phyloP scores from a whole-genome alignment of 2,797 vertebrate species.

The Hyperoplus lanceolatus region DNA sequence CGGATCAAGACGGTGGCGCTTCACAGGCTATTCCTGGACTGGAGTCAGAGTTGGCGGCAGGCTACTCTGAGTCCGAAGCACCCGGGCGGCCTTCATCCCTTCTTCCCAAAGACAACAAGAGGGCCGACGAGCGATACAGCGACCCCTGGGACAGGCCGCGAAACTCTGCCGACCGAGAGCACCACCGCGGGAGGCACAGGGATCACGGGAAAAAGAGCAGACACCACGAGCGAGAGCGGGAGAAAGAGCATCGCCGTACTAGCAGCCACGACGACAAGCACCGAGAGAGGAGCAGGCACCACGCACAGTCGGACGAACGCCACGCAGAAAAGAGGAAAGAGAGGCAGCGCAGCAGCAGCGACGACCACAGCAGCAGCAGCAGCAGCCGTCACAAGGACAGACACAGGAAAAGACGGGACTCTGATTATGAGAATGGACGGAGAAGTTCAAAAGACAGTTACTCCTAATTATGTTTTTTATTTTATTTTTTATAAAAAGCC shows the following conservation, averaged over 20 bases:
- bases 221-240: slow-evolving; percentile 88
- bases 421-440: slow-evolving; percentile 85
- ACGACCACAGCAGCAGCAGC: slow-evolving; percentile 85
- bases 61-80: slow-evolving; percentile 75
- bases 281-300: slow-evolving; percentile 84
- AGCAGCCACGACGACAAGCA: slow-evolving; percentile 78
- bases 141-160: slow-evolving; percentile 92
- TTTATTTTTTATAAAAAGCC: slow-evolving; percentile 28
- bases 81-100: slow-evolving; percentile 79
- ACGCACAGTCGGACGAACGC: slow-evolving; percentile 85
- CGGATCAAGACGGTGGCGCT: slow-evolving; percentile 74
- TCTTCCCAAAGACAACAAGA: slow-evolving; percentile 86
- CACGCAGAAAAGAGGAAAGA: slow-evolving; percentile 89
- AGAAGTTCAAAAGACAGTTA: slow-evolving; percentile 84
- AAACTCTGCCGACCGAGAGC: slow-evolving; percentile 84
- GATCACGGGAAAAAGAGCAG: slow-evolving; percentile 91
- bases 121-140: slow-evolving; percentile 87
- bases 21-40: slow-evolving; percentile 69
- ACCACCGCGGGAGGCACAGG: slow-evolving; percentile 87
- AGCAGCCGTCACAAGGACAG: slow-evolving; percentile 82
- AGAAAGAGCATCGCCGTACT: slow-evolving; percentile 77
- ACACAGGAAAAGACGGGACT: slow-evolving; percentile 90
- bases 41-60: slow-evolving; percentile 73
- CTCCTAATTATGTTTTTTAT: slow-evolving; percentile 62
- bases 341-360: slow-evolving; percentile 88